Evolutionary conservation across 1,140 invertebrate species (phyloP), one percentile per base, ranked within the genome.

Genomic region (Drosophila auraria): DNA sequence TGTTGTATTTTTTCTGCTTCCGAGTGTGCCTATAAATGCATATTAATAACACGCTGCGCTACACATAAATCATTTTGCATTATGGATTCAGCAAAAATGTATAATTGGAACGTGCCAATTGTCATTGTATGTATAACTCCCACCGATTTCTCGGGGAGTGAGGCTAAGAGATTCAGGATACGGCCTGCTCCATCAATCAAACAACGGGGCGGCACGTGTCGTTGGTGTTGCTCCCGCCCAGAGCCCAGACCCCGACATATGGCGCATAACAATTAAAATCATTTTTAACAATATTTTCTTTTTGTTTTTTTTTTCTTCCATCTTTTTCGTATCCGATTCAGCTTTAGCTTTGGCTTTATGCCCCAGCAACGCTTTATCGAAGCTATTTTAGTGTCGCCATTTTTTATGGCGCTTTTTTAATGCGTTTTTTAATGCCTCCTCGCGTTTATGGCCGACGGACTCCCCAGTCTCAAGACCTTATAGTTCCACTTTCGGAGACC

Each of bases 41-140:
- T 74, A 74, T 74, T 71, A 62, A 78, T 78, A 49, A 58, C 76
- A 62, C 59, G 42, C 66, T 58, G 72, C 72, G 60, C 72, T 20
- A 76, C 64, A 70, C 63, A 78, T 78, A 78, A 78, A 78, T 78
- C 74, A 78, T 77, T 57, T 69, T 68, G 56, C 73, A 78, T 68
- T 78, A 60, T 78, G 50, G 60, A 54, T 69, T 78, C 54, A 61
- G 57, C 44, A 47, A 78, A 78, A 78, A 78, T 74, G 36, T 79
- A 60, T 66, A 75, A 68, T 75, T 80, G 78, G 77, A 80, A 80
- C 78, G 78, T 80, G 78, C 78, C 78, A 80, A 80, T 80, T 80
- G 78, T 75, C 78, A 75, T 56, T 42, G 33, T 36, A 36, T 33
- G 8, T 33, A 33, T 36, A 75, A 65, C 68, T 44, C 57, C 42